Conservation (phyloP, 35 echinoderm and acorn worm species). For the Strongylocentrotus purpuratus region DNA sequence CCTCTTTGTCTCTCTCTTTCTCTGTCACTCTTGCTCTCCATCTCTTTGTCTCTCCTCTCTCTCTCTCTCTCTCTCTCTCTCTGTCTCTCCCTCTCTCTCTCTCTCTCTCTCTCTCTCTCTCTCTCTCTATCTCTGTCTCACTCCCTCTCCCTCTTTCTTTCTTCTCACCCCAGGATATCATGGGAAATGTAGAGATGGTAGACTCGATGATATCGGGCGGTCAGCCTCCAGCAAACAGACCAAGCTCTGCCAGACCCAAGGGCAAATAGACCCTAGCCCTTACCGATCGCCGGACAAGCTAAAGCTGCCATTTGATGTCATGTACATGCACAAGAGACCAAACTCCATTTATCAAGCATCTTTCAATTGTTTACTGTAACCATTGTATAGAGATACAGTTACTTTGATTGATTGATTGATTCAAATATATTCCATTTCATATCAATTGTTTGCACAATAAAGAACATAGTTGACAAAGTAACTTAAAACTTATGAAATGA, state of each 20-base stretch:
- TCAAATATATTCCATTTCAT: too few species aligned
- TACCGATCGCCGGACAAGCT: neutral
- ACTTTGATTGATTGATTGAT: too few species aligned
- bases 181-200: conserved; percentile 45
- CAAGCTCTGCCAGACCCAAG: conserved; percentile 55
- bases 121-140: neutral
- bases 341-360: neutral
- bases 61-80: neutral
- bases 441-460: too few species aligned
- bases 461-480: too few species aligned
- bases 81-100: neutral
- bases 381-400: too few species aligned
- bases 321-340: neutral
- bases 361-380: neutral
- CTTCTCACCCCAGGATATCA: conserved; percentile 57
- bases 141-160: neutral
- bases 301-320: neutral
- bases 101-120: neutral
- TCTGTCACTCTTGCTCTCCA: too few species aligned
- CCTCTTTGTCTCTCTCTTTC: too few species aligned
- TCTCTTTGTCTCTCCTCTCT: too few species aligned
- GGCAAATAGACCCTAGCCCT: neutral
- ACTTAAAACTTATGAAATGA: too few species aligned
- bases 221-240: conserved; percentile 55
- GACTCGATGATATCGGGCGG: conserved; percentile 41